Base-by-base conservation (phyloP, 2,113 vertebrate genomes). In the Myxocyprinus asiaticus region DNA sequence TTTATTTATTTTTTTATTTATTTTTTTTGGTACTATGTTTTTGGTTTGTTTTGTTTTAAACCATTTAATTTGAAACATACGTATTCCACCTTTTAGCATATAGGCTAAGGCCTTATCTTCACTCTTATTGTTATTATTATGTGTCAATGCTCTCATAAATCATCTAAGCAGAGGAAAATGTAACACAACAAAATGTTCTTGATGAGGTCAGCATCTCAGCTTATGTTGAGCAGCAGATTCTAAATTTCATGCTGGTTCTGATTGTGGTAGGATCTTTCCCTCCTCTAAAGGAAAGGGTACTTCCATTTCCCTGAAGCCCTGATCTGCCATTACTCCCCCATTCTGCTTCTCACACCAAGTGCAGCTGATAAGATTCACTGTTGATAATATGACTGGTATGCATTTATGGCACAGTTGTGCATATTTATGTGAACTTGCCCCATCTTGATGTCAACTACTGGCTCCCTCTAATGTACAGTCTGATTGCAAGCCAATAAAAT, bases 341-440 rank as follows among this genome's bases (percentile, higher is more conserved):
- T 67, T 68, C 45, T 48, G 62, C 14, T 44, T 48, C 65, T n/a
- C 65, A 44, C 45, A 48, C 62, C 69, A 11, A 73, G 9, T 12
- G 33, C 12, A 14, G 4, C 78, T 22, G 74, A 68, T 63, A 69
- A 76, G 63, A 69, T 80, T 67, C 45, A 17, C 55, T 62, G 7
- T 12, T 17, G 47, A 76, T 76, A 45, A 61, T 43, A 9, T 33
- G 0, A 42, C 22, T 56, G 72, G 15, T 72, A 61, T 72, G 50
- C 47, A 48, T 58, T 56, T 56, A 77, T 48, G 62, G 61, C 47
- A 51, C 59, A 55, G 79, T 7, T 58, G 61, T 42, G 55, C 68
- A 63, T 72, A 59, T 73, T 73, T 72, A 64, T 62, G 43, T 55
- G 77, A 79, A 64, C 77, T 71, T 63, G 77, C 6, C 61, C 42